These are phyloP conservation scores for Clytia hemisphaerica DNA, from an alignment of 30 jellyfish, hydroid and myxozoan genomes.

Conservation along the genomic window DNA sequence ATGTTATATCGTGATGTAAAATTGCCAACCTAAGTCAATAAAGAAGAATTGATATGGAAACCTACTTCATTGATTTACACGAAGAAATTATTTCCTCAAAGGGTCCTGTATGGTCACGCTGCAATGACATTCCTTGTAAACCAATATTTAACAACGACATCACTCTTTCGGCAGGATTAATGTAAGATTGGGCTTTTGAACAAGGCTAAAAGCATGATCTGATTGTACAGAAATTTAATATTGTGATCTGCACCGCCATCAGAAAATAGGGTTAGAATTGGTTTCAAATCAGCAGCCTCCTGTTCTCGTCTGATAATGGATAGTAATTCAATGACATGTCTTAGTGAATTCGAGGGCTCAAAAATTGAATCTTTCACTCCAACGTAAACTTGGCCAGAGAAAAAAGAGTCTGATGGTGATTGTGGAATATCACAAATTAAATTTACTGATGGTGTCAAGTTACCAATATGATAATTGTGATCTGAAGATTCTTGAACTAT, in stretches of 20 bases:
- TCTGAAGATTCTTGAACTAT: conserved; percentile 8
- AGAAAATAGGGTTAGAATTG: conserved; percentile 1
- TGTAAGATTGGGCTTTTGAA: conserved; percentile 18
- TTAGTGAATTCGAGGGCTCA: conserved; percentile 5
- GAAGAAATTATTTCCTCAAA: background rate
- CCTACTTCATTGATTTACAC: conserved; percentile 13
- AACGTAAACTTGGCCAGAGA: background rate
- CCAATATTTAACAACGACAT: conserved; percentile 13
- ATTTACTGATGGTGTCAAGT: conserved; percentile 22
- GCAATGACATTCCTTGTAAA: conserved; percentile 11
- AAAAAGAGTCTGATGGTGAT: background rate
- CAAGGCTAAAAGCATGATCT: conserved; percentile 13
- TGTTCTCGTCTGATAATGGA: background rate
- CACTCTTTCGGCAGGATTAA: conserved; percentile 22
- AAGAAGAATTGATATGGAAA: too few species aligned
- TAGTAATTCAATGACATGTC: conserved; percentile 13
- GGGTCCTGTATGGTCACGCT: conserved; percentile 11
- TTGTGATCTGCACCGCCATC: conserved; percentile 34
- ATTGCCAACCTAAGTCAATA: too few species aligned
- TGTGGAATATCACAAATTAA: conserved; percentile 17
- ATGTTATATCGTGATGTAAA: too few species aligned
- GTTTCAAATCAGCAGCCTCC: background rate
- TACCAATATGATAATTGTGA: conserved; percentile 3
- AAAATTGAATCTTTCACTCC: conserved; percentile 20
- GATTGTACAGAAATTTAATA: conserved; percentile 16